These are phyloP conservation scores for Hylaea fasciaria DNA, from an alignment of 2,888 invertebrate genomes.

Conservation along the genomic window DNA sequence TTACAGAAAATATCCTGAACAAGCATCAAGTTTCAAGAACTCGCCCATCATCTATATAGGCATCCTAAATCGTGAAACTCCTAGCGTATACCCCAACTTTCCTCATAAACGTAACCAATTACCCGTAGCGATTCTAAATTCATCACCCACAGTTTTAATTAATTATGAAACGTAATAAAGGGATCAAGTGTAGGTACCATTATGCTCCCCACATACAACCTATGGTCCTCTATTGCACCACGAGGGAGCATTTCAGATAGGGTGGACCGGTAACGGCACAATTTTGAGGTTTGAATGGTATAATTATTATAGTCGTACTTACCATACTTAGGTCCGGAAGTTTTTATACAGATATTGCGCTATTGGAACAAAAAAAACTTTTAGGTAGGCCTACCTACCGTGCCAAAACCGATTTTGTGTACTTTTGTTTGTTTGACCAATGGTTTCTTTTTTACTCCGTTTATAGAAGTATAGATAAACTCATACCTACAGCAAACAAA, in stretches of 20 bases:
- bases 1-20: too few species aligned
- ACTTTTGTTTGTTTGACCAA: too few species aligned
- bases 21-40: constrained; percentile 1
- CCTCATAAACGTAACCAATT: constrained; percentile 43
- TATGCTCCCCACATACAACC: constrained; percentile 48
- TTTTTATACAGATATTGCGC: too few species aligned
- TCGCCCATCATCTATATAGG: constrained; percentile 3
- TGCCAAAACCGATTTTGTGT: too few species aligned
- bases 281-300: not conserved
- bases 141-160: constrained; percentile 56
- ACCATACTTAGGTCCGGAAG: too few species aligned
- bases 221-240: constrained; percentile 55
- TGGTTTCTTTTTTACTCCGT: too few species aligned
- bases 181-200: constrained; percentile 64
- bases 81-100: constrained; percentile 28
- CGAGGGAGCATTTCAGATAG: constrained; percentile 53
- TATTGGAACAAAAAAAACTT: too few species aligned
- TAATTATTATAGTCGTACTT: too few species aligned
- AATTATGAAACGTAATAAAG: constrained; percentile 64
- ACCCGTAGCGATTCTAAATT: constrained; percentile 43
- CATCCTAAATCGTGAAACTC: constrained; percentile 17
- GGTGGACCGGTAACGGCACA: constrained; percentile 7
- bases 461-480: too few species aligned
- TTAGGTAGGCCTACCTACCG: too few species aligned
- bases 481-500: too few species aligned